Evolutionary conservation across 2,113 vertebrate species (phyloP).

Genomic region (Tichodroma muraria): DNA sequence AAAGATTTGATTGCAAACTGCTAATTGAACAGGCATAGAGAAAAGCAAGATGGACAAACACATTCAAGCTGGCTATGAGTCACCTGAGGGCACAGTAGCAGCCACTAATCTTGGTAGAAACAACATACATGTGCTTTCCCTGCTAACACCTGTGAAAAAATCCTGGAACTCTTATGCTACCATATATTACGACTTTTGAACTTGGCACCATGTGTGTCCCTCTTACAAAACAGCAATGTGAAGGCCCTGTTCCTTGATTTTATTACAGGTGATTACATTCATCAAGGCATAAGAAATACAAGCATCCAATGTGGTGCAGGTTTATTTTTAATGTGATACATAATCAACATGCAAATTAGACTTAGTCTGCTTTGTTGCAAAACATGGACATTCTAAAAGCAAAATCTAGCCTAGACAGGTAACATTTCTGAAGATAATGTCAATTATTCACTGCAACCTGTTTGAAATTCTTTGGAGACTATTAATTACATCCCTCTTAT

Average conservation of each 20-base stretch:
- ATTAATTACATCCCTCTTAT: neutral
- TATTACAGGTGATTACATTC: neutral
- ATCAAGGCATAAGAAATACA: neutral
- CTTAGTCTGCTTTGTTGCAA: neutral
- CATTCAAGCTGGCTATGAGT: neutral
- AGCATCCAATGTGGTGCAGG: neutral
- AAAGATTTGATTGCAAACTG: neutral
- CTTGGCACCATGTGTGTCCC: neutral
- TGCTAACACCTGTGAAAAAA: neutral
- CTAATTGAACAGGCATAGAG: neutral
- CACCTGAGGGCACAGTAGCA: neutral
- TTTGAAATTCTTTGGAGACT: neutral
- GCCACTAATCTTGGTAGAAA: neutral
- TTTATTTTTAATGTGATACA: neutral
- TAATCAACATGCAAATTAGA: neutral
- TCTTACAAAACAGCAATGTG: neutral
- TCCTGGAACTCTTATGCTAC: neutral
- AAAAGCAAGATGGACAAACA: neutral
- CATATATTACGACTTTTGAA: neutral
- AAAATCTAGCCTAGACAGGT: neutral
- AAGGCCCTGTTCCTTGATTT: neutral
- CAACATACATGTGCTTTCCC: neutral
- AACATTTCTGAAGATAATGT: neutral
- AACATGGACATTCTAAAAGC: neutral
- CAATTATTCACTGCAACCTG: neutral